Base-by-base conservation (phyloP, 2,888 invertebrate species). In the Endotricha flammealis region DNA sequence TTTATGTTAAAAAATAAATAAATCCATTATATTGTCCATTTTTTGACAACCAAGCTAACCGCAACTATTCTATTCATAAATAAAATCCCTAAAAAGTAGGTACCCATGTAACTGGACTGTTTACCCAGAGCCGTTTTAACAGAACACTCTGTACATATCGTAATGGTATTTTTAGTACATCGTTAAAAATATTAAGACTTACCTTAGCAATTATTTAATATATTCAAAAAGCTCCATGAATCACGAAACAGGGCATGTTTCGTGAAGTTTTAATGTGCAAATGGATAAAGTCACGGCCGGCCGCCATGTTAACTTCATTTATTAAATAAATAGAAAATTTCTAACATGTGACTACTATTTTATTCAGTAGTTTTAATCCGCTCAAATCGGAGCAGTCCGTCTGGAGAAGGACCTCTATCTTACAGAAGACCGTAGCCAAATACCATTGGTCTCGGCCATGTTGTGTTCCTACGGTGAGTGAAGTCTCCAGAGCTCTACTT, bases 121-220 rank as follows among this genome's bases (percentile, higher is more conserved):
- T 29, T 3, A 16, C 16, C 16, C 20, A 20, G 16, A n/a, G 2
- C 20, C 30, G 11, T 9, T 11, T 11, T 11, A 5, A 25, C 2
- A 8, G 3, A 2, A 11, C 10, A 25, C 20, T 3, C 13, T 7
- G 20, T 34, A 20, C 25, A 29, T 29, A 35, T 22, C 11, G 22
- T 13, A 20, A 22, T 29, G 29, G 12, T 32, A 25, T 36, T 46
- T 44, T 41, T 38, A 44, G 36, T 36, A 36, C 43, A 46, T 54
- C 50, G 57, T 65, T 58, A 57, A 53, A 54, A 54, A 55, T 59
- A 49, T 59, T 54, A 63, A 57, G 57, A 54, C 50, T 56, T 52
- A 47, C n/a, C 38, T 42, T 39, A 47, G 46, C 46, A 35, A 40
- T 44, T 44, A 48, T 46, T 48, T 53, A 62, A 66, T 64, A 51